phyloP scores from a whole-genome alignment of 2,888 invertebrate genomes.

The Acleris emargana region DNA sequence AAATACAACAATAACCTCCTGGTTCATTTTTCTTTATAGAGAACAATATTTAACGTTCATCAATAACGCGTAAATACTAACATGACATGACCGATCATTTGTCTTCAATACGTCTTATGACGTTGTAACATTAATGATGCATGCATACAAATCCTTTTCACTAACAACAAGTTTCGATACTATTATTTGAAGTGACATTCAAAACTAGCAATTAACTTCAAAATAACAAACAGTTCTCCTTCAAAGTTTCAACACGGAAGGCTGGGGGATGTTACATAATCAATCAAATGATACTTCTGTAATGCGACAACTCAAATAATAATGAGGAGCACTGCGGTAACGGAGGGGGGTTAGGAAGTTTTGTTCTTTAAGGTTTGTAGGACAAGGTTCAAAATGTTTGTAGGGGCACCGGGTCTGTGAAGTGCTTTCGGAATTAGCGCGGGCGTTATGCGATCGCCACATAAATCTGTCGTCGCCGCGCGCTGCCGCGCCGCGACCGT shows the following conservation, averaged over 20 bases:
- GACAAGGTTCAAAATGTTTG: conserved; percentile 31
- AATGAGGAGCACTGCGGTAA: conserved; percentile 12
- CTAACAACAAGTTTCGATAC: conserved; percentile 2
- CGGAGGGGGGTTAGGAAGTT: conserved; percentile 3
- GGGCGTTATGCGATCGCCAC: conserved; percentile 64
- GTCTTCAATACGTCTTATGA: background rate
- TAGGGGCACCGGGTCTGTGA: conserved; percentile 47
- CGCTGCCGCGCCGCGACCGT: conserved; percentile 43
- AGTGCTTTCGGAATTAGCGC: conserved; percentile 65
- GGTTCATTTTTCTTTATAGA: no score
- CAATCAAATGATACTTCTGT: conserved; percentile 32
- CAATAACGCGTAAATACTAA: no score
- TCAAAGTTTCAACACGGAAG: conserved; percentile 23
- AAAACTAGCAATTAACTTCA: conserved; percentile 17
- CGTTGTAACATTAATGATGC: background rate
- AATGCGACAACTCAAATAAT: conserved; percentile 33
- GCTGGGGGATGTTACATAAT: conserved; percentile 30
- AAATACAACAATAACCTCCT: no score
- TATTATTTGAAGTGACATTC: conserved; percentile 20
- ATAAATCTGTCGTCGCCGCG: conserved; percentile 68
- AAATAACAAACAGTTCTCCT: conserved; percentile 25
- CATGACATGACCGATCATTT: background rate
- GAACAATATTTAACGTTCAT: no score
- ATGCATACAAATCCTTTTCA: background rate
- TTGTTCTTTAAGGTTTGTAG: conserved; percentile 19